Percentiles rank a stretch among this genome's conserved stretches.
These are phyloP conservation scores for Brenthis daphne DNA, from an alignment of 2,888 invertebrate species.

Conservation along the genomic window DNA sequence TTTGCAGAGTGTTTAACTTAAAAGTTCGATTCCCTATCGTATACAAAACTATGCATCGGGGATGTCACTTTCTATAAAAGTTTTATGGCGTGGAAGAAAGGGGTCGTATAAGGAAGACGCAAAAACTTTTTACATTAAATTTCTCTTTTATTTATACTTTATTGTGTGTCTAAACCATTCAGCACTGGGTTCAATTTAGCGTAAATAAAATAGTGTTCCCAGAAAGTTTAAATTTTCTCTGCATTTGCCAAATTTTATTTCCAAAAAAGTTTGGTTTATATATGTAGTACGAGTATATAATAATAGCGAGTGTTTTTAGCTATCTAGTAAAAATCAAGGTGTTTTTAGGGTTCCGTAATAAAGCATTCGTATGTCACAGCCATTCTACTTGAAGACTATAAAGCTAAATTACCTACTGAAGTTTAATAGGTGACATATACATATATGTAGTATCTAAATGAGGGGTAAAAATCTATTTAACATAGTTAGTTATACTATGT, in stretches of 20 bases:
- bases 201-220: conserved; percentile 36
- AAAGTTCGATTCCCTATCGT: conserved; percentile 55
- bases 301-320: too few species aligned
- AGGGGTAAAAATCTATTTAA: too few species aligned
- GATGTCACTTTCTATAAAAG: conserved; percentile 72
- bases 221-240: conserved; percentile 21
- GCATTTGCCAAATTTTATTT: conserved; percentile 2
- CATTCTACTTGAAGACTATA: too few species aligned
- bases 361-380: too few species aligned
- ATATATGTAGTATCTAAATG: too few species aligned
- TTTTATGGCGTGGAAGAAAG: conserved; percentile 77
- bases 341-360: too few species aligned
- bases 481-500: too few species aligned
- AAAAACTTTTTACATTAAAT: conserved; percentile 63
- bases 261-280: not conserved
- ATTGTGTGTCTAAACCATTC: conserved; percentile 49
- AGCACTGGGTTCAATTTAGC: conserved; percentile 40
- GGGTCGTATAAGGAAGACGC: conserved; percentile 71
- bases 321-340: too few species aligned
- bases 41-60: conserved; percentile 67
- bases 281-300: too few species aligned
- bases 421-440: too few species aligned
- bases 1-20: conserved; percentile 1
- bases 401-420: too few species aligned
- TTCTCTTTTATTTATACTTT: conserved; percentile 54